Evolutionary conservation across 2,797 vertebrate genomes (phyloP), one percentile per base, ranked within the genome.

Genomic region (Lycodopsis pacificus): DNA sequence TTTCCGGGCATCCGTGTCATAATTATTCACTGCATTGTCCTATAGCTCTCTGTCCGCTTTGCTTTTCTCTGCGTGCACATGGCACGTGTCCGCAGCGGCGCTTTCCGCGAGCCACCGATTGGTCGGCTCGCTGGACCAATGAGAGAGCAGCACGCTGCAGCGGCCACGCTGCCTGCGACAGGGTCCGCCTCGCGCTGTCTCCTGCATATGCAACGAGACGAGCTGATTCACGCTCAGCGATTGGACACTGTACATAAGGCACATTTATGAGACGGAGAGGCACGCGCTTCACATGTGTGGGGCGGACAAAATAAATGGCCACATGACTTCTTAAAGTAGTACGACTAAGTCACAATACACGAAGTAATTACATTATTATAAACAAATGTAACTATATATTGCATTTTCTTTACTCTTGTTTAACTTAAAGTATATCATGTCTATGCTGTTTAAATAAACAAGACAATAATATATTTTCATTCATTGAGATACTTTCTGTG

Each of bases 41-140:
- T 0, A 27, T 3, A 8, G 72, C 67, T 54, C 14, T 15, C 53
- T 3, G 44, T 3, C 66, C n/a, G 53, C 22, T 34, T 9, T 1
- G 63, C 54, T 38, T 67, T 58, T 15, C 7, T 44, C 62, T 78
- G 82, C 83, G 79, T 78, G 88, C 79, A 85, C 0, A 6, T 51
- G 0, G 92, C 94, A 95, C 94, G 94, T 95, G 94, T 93, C 38
- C 80, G 4, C 73, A 38, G 91, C 83, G 3, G 87, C 91, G 90
- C 7, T 90, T 89, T 89, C 89, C 64, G 74, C 81, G 51, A 84
- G 90, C 32, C 2, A 25, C 89, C 80, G 83, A 94, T 94, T 94
- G 94, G 94, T 66, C 80, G 42, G 6, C 66, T 1, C 12, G 20
- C 22, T 17, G 17, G 74, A 54, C 94, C 93, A 95, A 95, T 94